Base-by-base conservation (phyloP, 2,113 vertebrate species). In the Indicator indicator region DNA sequence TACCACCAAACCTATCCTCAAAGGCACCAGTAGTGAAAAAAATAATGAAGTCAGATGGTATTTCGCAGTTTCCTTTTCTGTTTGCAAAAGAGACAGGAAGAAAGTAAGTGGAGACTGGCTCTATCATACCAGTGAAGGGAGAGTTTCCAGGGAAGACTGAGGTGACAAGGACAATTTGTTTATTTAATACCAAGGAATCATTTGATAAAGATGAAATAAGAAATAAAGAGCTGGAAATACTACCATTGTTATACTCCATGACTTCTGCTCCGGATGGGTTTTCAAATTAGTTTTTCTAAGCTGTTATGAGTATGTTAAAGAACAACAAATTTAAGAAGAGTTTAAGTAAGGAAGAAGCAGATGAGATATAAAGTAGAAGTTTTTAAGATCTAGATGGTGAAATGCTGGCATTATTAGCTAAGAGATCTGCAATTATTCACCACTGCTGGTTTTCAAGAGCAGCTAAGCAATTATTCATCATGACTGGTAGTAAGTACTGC, bases 261-360 rank as follows among this genome's bases (percentile, higher is more conserved):
- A 54, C 71, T 58, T 77, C 36, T 67, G 7, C 11, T 75, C 11
- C 32, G 52, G 9, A 6, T n/a, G 5, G 2, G 1, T 9, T 77
- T 83, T 73, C 11, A 42, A 38, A 62, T 16, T 3, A 56, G 2
- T 3, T 90, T 67, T 76, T 70, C 9, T 32, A 5, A 7, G 7
- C 12, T 76, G 3, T 28, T 73, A 5, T 9, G 23, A 58, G 6
- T 30, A 75, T 14, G 21, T 48, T 14, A 38, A 69, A 72, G 4
- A n/a, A 24, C 2, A 60, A 56, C 1, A 20, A 18, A 48, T 54
- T 54, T 38, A 11, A 54, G 28, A 27, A 33, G 0, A 52, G 55
- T 67, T 73, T 30, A n/a, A 36, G 19, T 17, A 83, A 54, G 11
- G 13, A 50, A 81, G 15, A 54, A 26, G 7, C 4, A 59, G 28